Conservation (phyloP, 2,888 invertebrate genomes). For the Monopis laevigella region DNA sequence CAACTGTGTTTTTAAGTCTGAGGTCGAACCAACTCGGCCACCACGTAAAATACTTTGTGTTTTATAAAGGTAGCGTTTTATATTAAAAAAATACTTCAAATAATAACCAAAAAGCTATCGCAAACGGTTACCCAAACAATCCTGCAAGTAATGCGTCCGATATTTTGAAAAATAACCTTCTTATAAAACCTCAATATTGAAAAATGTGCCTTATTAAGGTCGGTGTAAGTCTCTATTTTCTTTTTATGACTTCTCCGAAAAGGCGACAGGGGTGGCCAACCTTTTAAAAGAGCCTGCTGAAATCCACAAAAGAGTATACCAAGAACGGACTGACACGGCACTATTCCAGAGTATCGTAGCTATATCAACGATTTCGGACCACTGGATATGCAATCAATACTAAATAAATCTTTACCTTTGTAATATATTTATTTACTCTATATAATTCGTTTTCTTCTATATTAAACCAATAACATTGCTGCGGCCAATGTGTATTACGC, state of each 20-base stretch:
- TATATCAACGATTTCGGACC: slow-evolving; percentile 1
- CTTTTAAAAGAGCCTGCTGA: slow-evolving; percentile 8
- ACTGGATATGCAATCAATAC: no score
- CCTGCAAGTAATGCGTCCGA: slow-evolving; percentile 3
- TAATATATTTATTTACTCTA: no score
- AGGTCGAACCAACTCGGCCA: no score
- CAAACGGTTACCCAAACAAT: neutral
- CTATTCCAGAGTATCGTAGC: slow-evolving; percentile 1
- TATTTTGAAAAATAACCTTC: slow-evolving; percentile 12
- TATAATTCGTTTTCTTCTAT: no score
- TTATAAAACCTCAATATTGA: neutral
- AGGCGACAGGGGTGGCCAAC: slow-evolving; percentile 2
- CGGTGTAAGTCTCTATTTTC: neutral
- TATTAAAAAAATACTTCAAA: no score
- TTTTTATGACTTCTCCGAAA: neutral
- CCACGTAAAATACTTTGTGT: no score
- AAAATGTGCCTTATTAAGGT: neutral
- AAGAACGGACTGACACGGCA: slow-evolving; percentile 1
- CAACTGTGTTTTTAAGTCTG: no score
- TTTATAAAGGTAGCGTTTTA: no score
- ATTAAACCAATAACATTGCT: no score
- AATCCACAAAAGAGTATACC: slow-evolving; percentile 9
- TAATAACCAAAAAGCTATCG: no score
- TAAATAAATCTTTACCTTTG: no score
- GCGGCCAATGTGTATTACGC: no score